These are phyloP conservation scores for Pristionchus entomophagus DNA, from an alignment of 2,888 invertebrate species.

Conservation along the genomic window DNA sequence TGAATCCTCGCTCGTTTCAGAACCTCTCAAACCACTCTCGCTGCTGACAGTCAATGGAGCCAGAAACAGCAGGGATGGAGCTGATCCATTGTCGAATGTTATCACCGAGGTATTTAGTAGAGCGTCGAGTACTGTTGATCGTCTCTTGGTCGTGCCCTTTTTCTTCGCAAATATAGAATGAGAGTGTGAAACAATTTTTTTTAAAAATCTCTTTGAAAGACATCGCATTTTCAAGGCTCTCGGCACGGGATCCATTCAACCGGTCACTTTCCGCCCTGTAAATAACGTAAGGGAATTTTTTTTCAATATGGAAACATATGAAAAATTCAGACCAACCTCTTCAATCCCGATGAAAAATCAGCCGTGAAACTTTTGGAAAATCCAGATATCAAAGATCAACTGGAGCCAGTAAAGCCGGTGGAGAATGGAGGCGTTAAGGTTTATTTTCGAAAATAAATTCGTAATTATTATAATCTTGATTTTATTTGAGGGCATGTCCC, in stretches of 20 bases:
- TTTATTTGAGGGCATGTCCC: constrained; percentile 17
- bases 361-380: neutral
- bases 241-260: constrained; percentile 8
- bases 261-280: constrained; percentile 3
- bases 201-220: too few relatives aligned
- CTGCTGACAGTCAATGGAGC: neutral
- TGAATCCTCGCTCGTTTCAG: too few relatives aligned
- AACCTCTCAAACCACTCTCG: neutral
- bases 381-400: neutral
- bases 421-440: neutral
- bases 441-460: neutral
- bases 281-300: neutral
- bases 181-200: too few relatives aligned
- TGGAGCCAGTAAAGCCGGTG: neutral
- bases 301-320: neutral
- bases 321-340: neutral
- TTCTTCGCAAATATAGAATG: neutral
- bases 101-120: neutral
- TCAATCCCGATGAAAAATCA: neutral
- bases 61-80: neutral
- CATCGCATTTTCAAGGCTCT: neutral
- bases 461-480: neutral
- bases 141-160: neutral
- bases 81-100: constrained; percentile 26
- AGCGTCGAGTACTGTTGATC: neutral